phyloP scores from a whole-genome alignment of 2,888 invertebrate genomes.

The Drosophila heteroneura region DNA sequence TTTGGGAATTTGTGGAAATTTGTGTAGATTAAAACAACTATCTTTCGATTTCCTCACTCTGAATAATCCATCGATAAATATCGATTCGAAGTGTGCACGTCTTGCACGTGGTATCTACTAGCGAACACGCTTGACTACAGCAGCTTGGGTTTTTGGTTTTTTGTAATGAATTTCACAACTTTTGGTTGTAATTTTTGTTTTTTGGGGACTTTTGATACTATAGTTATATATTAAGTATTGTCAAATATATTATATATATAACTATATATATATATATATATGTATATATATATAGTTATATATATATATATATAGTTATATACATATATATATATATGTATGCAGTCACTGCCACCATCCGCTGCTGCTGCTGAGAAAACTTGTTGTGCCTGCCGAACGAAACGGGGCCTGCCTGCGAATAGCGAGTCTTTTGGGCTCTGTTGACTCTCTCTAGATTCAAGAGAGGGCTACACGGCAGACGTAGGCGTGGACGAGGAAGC shows the following conservation, averaged over 20 bases:
- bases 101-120: not conserved
- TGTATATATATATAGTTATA: no score
- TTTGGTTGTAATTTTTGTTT: constrained; percentile 2
- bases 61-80: not conserved
- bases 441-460: constrained; percentile 40
- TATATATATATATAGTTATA: constrained; percentile 13
- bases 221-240: not conserved
- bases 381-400: constrained; percentile 70
- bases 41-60: not conserved
- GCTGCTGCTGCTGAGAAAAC: constrained; percentile 60
- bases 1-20: not conserved
- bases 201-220: not conserved
- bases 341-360: constrained; percentile 34
- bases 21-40: not conserved
- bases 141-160: not conserved
- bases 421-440: constrained; percentile 63
- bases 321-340: constrained; percentile 18
- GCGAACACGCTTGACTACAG: not conserved
- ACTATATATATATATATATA: not conserved
- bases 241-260: constrained; percentile 10
- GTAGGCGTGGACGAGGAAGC: constrained; percentile 2
- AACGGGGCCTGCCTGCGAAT: constrained; percentile 71
- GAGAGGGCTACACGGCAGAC: constrained; percentile 8
- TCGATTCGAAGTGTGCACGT: not conserved
- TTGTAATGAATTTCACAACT: not conserved